phyloP scores from a whole-genome alignment of 1,140 invertebrate genomes.

The Choristoneura fumiferana region DNA sequence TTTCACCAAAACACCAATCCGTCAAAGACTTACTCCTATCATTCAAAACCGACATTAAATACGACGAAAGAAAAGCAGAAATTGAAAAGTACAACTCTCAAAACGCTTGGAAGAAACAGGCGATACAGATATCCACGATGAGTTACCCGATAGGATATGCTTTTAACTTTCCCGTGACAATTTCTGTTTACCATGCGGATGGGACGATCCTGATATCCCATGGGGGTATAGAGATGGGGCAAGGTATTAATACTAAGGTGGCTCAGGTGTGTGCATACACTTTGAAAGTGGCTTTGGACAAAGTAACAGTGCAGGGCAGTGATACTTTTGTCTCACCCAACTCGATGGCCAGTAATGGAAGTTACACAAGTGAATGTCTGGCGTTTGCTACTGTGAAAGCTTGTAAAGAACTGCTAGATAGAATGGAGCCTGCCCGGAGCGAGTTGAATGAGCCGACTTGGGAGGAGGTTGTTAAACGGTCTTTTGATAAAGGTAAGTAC shows the following conservation, averaged over 20 bases:
- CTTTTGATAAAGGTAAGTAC: conserved; percentile 64
- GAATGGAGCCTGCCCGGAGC: conserved; percentile 82
- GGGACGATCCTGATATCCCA: conserved; percentile 83
- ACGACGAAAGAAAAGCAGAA: conserved; percentile 75
- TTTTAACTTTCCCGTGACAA: conserved; percentile 78
- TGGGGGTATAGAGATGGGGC: conserved; percentile 87
- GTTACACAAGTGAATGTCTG: conserved; percentile 84
- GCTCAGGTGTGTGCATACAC: conserved; percentile 88
- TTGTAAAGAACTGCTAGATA: conserved; percentile 82
- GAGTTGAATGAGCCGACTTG: conserved; percentile 82
- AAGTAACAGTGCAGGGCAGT: conserved; percentile 84
- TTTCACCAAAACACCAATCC: conserved; percentile 67
- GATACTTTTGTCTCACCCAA: conserved; percentile 84
- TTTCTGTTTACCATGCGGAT: conserved; percentile 83
- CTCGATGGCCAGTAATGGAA: conserved; percentile 83
- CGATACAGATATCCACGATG: conserved; percentile 79
- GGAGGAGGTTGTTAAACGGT: conserved; percentile 81
- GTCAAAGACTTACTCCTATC: conserved; percentile 78
- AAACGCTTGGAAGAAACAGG: conserved; percentile 85
- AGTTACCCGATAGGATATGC: conserved; percentile 75
- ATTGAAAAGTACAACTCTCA: conserved; percentile 52
- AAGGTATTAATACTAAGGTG: conserved; percentile 83
- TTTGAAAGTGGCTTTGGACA: conserved; percentile 85
- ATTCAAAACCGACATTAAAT: conserved; percentile 73
- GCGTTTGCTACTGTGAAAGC: conserved; percentile 83